These are phyloP conservation scores for Microctenopoma stevenorrisi DNA, from an alignment of 2,797 vertebrate genomes.

Conservation along the genomic window DNA sequence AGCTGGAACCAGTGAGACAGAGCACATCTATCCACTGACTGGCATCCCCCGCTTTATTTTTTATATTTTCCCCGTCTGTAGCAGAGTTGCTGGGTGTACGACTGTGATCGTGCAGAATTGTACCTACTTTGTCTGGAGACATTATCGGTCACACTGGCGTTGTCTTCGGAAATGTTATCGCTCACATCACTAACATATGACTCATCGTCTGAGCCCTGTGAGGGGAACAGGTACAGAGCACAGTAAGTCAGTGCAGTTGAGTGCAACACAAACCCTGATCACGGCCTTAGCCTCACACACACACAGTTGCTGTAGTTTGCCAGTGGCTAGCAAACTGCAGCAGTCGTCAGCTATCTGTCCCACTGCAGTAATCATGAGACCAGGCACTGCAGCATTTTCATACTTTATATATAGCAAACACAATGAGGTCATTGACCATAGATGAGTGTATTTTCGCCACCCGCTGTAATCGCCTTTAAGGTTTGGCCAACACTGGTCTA, in stretches of 20 bases:
- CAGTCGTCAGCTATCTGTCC: conserved; percentile 60
- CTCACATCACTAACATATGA: conserved; percentile 99
- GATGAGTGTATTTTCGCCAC: conserved; percentile 26
- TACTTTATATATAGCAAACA: conserved; percentile 60
- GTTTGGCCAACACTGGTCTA: conserved; percentile 22
- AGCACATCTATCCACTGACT: conserved; percentile 4
- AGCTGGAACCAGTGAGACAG: conserved; percentile 18
- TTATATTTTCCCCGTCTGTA: conserved; percentile 10
- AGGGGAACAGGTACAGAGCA: conserved; percentile 57
- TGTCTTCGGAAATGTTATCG: conserved; percentile 99
- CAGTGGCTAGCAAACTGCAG: conserved; percentile 74
- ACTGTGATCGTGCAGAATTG: conserved; percentile 4
- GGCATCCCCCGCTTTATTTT: conserved; percentile 33
- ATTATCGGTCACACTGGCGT: conserved; percentile 97
- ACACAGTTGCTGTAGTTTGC: conserved; percentile 61
- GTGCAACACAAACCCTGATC: conserved; percentile 37
- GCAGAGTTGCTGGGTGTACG: neutral
- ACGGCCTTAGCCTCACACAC: conserved; percentile 17
- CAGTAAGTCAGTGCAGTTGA: conserved; percentile 55
- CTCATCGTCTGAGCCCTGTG: conserved; percentile 97
- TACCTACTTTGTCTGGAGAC: conserved; percentile 96
- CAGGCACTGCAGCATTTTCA: conserved; percentile 73
- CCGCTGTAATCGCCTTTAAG: conserved; percentile 22
- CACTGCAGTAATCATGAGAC: conserved; percentile 66
- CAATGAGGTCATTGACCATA: conserved; percentile 57